Evolutionary conservation across 2,888 invertebrate species (phyloP).

Genomic region (Sinohyriopsis cumingii): DNA sequence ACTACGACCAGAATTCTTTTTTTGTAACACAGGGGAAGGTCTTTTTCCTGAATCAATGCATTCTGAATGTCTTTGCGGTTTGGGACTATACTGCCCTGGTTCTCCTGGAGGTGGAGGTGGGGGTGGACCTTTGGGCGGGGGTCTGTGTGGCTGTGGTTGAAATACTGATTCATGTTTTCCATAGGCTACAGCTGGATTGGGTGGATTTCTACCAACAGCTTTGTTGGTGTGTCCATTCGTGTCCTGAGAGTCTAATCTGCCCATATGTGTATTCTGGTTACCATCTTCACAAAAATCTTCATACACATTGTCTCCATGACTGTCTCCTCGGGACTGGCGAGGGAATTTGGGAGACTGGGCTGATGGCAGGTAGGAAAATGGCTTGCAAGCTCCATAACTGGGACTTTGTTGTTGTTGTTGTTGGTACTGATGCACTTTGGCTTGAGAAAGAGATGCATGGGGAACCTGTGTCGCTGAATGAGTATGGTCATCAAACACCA

Average conservation of each 20-base stretch:
- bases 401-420: conserved; percentile 37
- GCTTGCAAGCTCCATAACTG: conserved; percentile 26
- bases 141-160: conserved; percentile 30
- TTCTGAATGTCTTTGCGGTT: conserved; percentile 29
- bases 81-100: conserved; percentile 23
- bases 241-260: too few relatives aligned
- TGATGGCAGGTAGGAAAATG: conserved; percentile 42
- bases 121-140: conserved; percentile 31
- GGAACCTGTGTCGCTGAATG: conserved; percentile 10
- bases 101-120: conserved; percentile 31
- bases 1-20: conserved; percentile 28
- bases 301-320: too few relatives aligned
- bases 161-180: conserved; percentile 36
- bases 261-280: too few relatives aligned
- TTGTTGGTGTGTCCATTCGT: too few relatives aligned
- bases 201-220: conserved; percentile 9
- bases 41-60: neutral
- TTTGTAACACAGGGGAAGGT: conserved; percentile 12
- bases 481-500: conserved; percentile 14
- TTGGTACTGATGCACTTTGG: conserved; percentile 16
- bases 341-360: too few relatives aligned
- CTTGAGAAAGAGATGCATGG: conserved; percentile 6
- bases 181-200: conserved; percentile 30
- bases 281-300: too few relatives aligned
- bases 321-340: too few relatives aligned